phyloP scores from a whole-genome alignment of 2,113 vertebrate genomes.

The Sclerurus mexicanus region DNA sequence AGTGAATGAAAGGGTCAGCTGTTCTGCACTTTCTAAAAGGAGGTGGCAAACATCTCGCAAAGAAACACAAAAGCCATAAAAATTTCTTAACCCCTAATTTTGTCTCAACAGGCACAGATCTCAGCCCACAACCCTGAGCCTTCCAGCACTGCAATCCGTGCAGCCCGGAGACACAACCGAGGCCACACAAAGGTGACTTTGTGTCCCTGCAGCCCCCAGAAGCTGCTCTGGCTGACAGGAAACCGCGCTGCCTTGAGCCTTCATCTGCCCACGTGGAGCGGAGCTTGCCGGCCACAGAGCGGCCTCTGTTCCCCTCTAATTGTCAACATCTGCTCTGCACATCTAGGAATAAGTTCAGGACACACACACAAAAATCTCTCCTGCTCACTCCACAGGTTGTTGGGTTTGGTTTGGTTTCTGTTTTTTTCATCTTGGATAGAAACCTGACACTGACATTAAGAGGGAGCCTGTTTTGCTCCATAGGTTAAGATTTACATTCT shows the following conservation, averaged over 20 bases:
- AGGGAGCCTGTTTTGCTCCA: background rate
- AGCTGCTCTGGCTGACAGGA: conserved; percentile 58
- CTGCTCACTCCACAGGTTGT: conserved; percentile 14
- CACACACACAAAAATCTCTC: background rate
- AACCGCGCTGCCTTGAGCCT: conserved; percentile 65
- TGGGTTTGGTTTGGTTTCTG: background rate
- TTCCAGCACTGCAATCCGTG: background rate
- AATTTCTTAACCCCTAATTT: background rate
- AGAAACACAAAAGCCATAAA: background rate
- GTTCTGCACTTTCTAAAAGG: background rate
- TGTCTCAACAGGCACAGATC: background rate
- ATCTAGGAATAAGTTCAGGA: conserved; percentile 62
- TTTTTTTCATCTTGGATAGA: background rate
- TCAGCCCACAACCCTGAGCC: background rate
- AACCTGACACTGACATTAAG: background rate
- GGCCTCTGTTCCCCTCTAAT: conserved; percentile 64
- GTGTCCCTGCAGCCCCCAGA: conserved; percentile 28
- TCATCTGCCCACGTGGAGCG: conserved; percentile 68
- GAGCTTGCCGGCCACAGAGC: conserved; percentile 60
- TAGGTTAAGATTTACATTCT: background rate
- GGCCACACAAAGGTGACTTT: conserved; percentile 67
- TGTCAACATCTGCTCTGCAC: conserved; percentile 69
- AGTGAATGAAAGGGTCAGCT: background rate
- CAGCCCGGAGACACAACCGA: background rate
- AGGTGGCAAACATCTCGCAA: background rate